phyloP scores from a whole-genome alignment of 2,888 invertebrate species.

The Tipula helvola region DNA sequence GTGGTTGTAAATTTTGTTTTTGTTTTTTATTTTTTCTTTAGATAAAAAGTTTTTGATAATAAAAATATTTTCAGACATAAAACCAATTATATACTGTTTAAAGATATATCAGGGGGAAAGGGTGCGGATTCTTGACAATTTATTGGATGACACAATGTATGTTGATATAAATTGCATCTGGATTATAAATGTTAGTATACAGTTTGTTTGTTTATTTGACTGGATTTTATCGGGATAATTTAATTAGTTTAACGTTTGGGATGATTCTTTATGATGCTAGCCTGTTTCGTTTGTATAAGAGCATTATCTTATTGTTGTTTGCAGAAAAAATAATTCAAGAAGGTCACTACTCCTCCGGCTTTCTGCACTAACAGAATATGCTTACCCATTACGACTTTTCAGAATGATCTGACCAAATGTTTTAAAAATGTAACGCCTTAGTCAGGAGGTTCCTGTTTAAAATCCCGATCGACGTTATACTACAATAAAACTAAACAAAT shows the following conservation, averaged over 20 bases:
- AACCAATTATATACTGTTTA: constrained; percentile 4
- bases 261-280: neutral
- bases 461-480: no score
- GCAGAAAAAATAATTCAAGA: no score
- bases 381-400: no score
- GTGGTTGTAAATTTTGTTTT: neutral
- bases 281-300: no score
- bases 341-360: no score
- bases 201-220: neutral
- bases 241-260: neutral
- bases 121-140: neutral
- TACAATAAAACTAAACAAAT: no score
- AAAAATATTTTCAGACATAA: constrained; percentile 4
- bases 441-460: no score
- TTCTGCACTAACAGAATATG: no score
- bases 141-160: neutral
- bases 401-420: no score
- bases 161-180: neutral
- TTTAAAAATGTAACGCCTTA: no score
- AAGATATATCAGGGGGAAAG: neutral
- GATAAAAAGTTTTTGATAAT: neutral
- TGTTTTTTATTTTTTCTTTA: neutral
- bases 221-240: neutral
- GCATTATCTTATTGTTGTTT: no score
- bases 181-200: neutral